Percentiles rank a stretch among this genome's conserved stretches.
These are phyloP conservation scores for Macquaria ambigua DNA, from an alignment of 2,113 vertebrate species.

Conservation along the genomic window DNA sequence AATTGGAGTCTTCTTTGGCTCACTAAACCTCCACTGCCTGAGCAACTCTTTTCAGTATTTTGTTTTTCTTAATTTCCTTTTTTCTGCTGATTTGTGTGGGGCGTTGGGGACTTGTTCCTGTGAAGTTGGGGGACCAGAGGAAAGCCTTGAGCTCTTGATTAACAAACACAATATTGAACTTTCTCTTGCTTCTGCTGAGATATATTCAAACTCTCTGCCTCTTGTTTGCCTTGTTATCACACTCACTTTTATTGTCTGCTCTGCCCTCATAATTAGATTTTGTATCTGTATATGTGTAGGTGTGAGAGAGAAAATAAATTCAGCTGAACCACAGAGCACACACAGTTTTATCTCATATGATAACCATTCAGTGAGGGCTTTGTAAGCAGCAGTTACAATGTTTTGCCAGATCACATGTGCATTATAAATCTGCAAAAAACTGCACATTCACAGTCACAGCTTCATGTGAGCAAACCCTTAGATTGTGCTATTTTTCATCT, in stretches of 20 bases:
- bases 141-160: conserved; percentile 57
- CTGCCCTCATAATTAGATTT: conserved; percentile 48
- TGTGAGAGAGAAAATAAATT: conserved; percentile 30
- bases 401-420: conserved; percentile 5
- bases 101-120: conserved; percentile 24
- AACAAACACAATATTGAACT: conserved; percentile 58
- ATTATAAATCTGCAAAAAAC: neutral
- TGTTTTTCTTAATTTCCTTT: conserved; percentile 10
- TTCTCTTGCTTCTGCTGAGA: conserved; percentile 34
- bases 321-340: neutral
- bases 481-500: conserved; percentile 45
- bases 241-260: conserved; percentile 31
- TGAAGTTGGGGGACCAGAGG: conserved; percentile 39
- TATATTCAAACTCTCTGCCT: conserved; percentile 24
- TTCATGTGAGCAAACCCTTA: conserved; percentile 25
- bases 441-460: conserved; percentile 8
- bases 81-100: conserved; percentile 27
- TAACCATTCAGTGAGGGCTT: neutral
- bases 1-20: conserved; percentile 41
- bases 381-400: conserved; percentile 1
- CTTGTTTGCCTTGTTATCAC: conserved; percentile 33
- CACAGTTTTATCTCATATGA: neutral
- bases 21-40: conserved; percentile 9
- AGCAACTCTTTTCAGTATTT: conserved; percentile 9
- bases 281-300: conserved; percentile 12